These are phyloP conservation scores for Kryphioiulus occultus DNA, from an alignment of 2,888 invertebrate species.

Conservation along the genomic window DNA sequence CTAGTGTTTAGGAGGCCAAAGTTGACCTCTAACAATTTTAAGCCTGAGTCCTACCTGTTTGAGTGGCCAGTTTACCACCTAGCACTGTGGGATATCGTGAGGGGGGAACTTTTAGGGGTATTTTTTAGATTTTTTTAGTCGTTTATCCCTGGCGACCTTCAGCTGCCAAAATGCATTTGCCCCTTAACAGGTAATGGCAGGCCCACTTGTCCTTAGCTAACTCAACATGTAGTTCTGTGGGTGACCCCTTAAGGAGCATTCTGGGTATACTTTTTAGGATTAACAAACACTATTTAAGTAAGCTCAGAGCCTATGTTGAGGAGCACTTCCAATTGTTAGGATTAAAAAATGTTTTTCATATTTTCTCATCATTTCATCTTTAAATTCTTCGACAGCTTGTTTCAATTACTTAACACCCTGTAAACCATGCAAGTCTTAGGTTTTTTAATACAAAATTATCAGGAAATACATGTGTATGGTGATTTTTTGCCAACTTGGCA, in stretches of 20 bases:
- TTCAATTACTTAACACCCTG: too few species aligned
- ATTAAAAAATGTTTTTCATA: too few species aligned
- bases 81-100: constrained; percentile 18
- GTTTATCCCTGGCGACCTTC: not conserved
- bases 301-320: too few species aligned
- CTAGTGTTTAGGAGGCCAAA: not conserved
- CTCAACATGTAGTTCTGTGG: not conserved
- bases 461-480: too few species aligned
- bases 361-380: too few species aligned
- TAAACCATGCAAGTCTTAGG: too few species aligned
- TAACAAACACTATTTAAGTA: not conserved
- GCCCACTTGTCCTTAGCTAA: constrained; percentile 13
- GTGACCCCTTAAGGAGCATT: not conserved
- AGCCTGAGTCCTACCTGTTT: not conserved
- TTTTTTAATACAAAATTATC: too few species aligned
- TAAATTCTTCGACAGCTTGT: too few species aligned
- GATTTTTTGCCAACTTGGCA: too few species aligned
- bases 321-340: too few species aligned
- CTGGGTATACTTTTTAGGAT: not conserved
- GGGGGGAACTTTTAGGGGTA: not conserved
- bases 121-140: not conserved
- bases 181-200: constrained; percentile 5
- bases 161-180: constrained; percentile 35
- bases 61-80: constrained; percentile 11
- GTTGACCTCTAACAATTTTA: not conserved